Evolutionary conservation across 2,797 vertebrate genomes (phyloP), one percentile per base, ranked within the genome.

Genomic region (Fistularia commersonii): DNA sequence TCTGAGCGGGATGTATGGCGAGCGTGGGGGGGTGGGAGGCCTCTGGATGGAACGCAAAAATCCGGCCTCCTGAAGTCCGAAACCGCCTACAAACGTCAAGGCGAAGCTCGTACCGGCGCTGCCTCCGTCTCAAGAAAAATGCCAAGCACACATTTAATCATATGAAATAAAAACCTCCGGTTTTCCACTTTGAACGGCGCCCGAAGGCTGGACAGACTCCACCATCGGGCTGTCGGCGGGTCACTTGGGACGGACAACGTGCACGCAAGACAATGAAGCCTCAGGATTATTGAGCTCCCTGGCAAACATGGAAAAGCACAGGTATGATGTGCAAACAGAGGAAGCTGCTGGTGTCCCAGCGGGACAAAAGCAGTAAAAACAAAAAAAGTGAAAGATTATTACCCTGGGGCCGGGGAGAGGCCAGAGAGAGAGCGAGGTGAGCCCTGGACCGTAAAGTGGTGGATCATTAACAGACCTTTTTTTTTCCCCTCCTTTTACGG

Each of bases 381-480:
- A 2, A 34, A 9, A 6, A 58, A 39, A 64, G 60, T 49, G 46
- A 42, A 38, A 45, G 15, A 32, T 35, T 46, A 32, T 12, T 51
- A 57, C 61, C 39, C 53, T 35, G 23, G 51, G 65, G 57, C 44
- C 50, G 53, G 62, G 66, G 76, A 65, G 78, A 66, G 68, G 65
- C 61, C 51, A 55, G 13, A 3, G 43, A 47, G 63, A 13, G 48
- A 54, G 23, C 31, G 64, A 63, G 56, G 55, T 45, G 54, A 74
- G 45, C 46, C 49, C 11, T 34, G n/a, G 43, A 43, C 59, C 60
- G 40, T 0, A n/a, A 61, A 69, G 66, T 54, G 45, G 77, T 87
- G 44, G 15, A 76, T 80, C 31, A 87, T 86, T 84, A 85, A 88
- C 86, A 23, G 23, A 23, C 23, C 23, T 23, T 23, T 4, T 4